These are phyloP conservation scores for Lysiphlebus fabarum DNA, from an alignment of 1,140 invertebrate genomes.

Conservation along the genomic window DNA sequence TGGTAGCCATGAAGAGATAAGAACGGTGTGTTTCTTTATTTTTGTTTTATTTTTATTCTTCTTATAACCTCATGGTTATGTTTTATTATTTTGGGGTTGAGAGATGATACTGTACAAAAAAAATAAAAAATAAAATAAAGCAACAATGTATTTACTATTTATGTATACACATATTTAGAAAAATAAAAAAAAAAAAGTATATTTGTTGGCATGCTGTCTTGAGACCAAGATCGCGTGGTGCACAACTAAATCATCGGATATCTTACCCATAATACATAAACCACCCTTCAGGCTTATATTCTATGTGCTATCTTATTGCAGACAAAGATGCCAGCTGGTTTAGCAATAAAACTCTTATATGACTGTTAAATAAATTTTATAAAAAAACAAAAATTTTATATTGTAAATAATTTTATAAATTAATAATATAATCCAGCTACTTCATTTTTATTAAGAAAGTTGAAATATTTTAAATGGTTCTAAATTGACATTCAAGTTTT, in stretches of 20 bases:
- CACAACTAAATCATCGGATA: conserved; percentile 57
- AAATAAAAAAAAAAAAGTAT: background rate
- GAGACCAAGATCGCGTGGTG: conserved; percentile 13
- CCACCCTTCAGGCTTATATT: conserved; percentile 53
- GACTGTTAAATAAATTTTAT: conserved; percentile 18
- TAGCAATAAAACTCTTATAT: conserved; percentile 17
- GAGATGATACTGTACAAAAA: conserved; percentile 12
- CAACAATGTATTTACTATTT: background rate
- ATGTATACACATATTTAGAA: background rate
- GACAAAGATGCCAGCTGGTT: conserved; percentile 20
- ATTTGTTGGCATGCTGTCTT: no score
- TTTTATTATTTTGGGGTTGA: background rate
- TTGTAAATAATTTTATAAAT: no score
- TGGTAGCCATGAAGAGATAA: conserved; percentile 49
- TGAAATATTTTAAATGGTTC: no score
- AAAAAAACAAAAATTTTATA: no score
- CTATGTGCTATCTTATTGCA: conserved; percentile 25
- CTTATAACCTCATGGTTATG: no score
- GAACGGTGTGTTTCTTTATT: conserved; percentile 27
- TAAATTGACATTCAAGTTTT: no score
- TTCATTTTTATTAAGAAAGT: no score
- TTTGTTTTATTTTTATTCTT: no score
- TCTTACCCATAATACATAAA: conserved; percentile 56
- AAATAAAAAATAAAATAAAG: conserved; percentile 6
- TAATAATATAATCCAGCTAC: no score